Evolutionary conservation across 2,113 vertebrate species (phyloP).

Genomic region (Sisor rabdophorus): DNA sequence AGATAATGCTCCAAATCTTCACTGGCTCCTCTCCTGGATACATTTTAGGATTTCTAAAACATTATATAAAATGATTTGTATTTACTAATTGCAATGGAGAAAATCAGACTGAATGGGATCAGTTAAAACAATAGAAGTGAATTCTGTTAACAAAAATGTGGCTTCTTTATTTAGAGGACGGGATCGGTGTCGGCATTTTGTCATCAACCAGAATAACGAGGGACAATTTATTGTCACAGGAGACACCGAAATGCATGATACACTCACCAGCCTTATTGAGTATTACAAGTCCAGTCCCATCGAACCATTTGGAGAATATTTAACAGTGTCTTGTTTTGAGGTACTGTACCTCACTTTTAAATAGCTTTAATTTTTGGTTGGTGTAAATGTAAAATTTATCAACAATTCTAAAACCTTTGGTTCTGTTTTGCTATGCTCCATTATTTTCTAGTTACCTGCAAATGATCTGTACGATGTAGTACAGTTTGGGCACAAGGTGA

Average conservation of each 20-base stretch:
- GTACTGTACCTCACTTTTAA: conserved; percentile 54
- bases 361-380: neutral
- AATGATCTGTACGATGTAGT: conserved; percentile 69
- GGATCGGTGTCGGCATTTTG: conserved; percentile 80
- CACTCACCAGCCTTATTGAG: conserved; percentile 67
- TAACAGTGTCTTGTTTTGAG: conserved; percentile 70
- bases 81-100: conserved; percentile 11
- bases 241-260: conserved; percentile 64
- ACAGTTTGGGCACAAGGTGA: conserved; percentile 52
- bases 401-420: neutral
- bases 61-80: conserved; percentile 25
- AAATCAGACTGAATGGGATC: neutral
- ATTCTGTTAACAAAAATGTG: neutral
- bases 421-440: neutral
- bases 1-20: neutral
- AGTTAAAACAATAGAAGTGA: neutral
- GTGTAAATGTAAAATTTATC: neutral
- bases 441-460: conserved; percentile 53
- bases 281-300: conserved; percentile 72
- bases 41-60: neutral
- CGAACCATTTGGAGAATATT: conserved; percentile 78
- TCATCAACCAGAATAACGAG: conserved; percentile 71
- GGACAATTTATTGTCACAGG: conserved; percentile 74
- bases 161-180: conserved; percentile 68
- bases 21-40: neutral